Base-by-base conservation (phyloP, 2,113 vertebrate species). In the Notarius quadriscutis region DNA sequence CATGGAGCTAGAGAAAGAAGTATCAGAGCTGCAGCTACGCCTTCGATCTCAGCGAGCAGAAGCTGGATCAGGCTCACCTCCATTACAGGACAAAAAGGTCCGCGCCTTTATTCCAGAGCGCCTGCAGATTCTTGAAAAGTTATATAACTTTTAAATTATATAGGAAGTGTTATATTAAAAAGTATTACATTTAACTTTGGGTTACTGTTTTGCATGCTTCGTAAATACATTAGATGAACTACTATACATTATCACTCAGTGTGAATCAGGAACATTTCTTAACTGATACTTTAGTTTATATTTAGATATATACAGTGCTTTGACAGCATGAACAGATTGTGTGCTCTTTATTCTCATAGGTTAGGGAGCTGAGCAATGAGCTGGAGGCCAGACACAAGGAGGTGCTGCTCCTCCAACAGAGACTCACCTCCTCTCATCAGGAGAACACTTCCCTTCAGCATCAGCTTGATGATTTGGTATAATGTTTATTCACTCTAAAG, bases 1-100 rank as follows among this genome's bases (percentile, higher is more conserved):
- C 92, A 99, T 99, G 98, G 98, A 99, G 90, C 95, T 99, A 89
- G 98, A 99, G 90, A 94, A 95, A 93, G 98, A 99, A 80, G 97
- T 97, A 84, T 88, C 95, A 0, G 97, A 98, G 74, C 95, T 99
- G 7, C 96, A 95, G 60, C 95, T 97, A 53, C 93, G 96, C 87
- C 91, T 98, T 7, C 95, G 97, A 88, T 95, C 96, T 71, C 96
- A 96, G 72, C 95, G 95, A 79, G 89, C 94, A 0, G 96, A 95
- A 51, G 91, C 93, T 0, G 94, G 18, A 65, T 93, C 93, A 22
- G 91, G 93, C 60, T 94, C 93, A 18, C 94, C 91, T 0, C 94
- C 93, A 88, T 81, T 92, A 30, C 95, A 95, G 86, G 95, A 95
- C 91, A 94, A 94, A 41, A 95, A 93, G 93, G 95, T 95, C 72